Percentiles rank a stretch among this genome's conserved stretches.
These are phyloP conservation scores for Seladonia tumulorum DNA, from an alignment of 2,888 invertebrate species.

Conservation along the genomic window DNA sequence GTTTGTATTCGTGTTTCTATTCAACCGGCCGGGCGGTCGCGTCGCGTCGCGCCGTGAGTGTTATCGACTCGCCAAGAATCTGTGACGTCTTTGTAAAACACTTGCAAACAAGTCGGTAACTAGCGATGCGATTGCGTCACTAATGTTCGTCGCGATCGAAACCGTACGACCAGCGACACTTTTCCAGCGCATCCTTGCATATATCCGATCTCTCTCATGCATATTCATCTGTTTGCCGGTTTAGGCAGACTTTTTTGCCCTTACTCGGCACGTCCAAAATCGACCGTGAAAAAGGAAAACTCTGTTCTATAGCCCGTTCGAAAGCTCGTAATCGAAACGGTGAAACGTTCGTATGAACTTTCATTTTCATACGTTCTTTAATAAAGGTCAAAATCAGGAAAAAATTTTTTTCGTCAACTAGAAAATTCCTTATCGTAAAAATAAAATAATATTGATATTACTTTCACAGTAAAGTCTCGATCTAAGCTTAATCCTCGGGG, in stretches of 20 bases:
- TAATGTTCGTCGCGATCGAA: background rate
- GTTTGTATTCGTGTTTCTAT: background rate
- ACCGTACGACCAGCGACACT: background rate
- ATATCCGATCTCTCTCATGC: constrained; percentile 23
- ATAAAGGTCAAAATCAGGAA: background rate
- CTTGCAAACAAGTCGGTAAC: background rate
- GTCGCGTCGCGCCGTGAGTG: background rate
- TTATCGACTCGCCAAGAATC: constrained; percentile 8
- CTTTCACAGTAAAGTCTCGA: too few relatives aligned
- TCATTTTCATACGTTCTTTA: background rate
- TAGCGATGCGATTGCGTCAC: background rate
- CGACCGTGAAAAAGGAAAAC: background rate
- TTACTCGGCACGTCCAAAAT: background rate
- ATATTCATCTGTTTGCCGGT: constrained; percentile 28
- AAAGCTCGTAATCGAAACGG: background rate
- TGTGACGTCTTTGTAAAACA: background rate
- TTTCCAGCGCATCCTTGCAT: background rate
- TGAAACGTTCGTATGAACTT: too few relatives aligned
- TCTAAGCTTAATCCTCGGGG: too few relatives aligned
- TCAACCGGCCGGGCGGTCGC: background rate
- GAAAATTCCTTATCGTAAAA: background rate
- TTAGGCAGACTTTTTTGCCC: constrained; percentile 28
- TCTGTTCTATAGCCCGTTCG: background rate
- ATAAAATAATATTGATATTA: background rate
- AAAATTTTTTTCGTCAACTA: background rate